Percentiles rank a stretch among this genome's conserved stretches.
These are phyloP conservation scores for Pyrrhosoma nymphula DNA, from an alignment of 2,888 invertebrate genomes.

Conservation along the genomic window DNA sequence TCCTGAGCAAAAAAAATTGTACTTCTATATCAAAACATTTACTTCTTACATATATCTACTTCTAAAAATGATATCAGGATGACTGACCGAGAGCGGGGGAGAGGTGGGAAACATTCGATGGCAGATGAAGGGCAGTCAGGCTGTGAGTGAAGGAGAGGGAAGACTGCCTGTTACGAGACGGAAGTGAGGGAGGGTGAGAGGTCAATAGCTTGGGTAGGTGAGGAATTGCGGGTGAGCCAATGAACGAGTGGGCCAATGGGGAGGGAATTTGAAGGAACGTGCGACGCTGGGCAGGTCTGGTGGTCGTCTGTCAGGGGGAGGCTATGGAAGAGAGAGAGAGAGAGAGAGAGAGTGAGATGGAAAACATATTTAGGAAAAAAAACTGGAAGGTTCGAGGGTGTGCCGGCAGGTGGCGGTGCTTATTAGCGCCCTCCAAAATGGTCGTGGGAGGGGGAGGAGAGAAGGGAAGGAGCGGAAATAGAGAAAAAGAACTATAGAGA, in stretches of 20 bases:
- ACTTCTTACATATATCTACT: too few species aligned
- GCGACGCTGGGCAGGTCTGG: background rate
- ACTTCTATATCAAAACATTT: too few species aligned
- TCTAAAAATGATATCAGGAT: background rate
- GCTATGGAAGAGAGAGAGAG: background rate
- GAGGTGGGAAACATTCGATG: background rate
- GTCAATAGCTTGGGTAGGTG: background rate
- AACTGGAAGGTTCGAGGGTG: background rate
- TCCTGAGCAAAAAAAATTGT: too few species aligned
- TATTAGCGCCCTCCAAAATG: slow-evolving; percentile 40
- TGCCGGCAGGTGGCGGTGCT: slow-evolving; percentile 53
- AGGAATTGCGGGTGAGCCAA: slow-evolving; percentile 5
- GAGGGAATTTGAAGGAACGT: background rate
- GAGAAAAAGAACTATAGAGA: background rate
- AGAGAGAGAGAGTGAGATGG: background rate
- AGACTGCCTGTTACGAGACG: background rate
- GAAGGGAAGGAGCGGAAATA: background rate
- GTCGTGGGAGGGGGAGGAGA: background rate
- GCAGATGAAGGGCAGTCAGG: background rate
- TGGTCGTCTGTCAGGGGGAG: background rate
- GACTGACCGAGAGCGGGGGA: background rate
- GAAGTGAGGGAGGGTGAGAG: background rate
- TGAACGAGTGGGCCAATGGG: background rate
- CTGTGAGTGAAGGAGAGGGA: background rate
- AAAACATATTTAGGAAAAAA: background rate